Conservation (phyloP, 2,797 vertebrate species). For the Gymnothorax javanicus region DNA sequence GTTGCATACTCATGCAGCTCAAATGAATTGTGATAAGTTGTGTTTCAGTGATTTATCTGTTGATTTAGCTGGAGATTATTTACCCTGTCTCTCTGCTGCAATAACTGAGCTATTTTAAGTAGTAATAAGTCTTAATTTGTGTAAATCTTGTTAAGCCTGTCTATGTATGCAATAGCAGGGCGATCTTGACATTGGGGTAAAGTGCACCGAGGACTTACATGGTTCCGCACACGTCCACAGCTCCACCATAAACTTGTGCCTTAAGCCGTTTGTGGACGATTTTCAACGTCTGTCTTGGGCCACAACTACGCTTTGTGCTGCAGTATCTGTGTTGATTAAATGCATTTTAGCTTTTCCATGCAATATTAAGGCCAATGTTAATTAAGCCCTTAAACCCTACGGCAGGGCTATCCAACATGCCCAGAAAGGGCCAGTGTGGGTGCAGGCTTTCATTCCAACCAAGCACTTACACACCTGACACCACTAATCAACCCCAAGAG, state of each 20-base stretch:
- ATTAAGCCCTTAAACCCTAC: not conserved
- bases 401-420: too few relatives aligned
- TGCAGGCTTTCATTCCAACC: too few relatives aligned
- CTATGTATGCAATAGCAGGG: not conserved
- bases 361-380: not conserved
- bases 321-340: not conserved
- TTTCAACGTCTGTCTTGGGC: not conserved
- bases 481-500: too few relatives aligned
- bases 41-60: not conserved
- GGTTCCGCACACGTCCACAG: not conserved
- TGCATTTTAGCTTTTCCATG: not conserved
- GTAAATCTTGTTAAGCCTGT: not conserved
- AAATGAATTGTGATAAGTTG: not conserved
- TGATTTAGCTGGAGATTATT: not conserved
- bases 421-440: too few relatives aligned
- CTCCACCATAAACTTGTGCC: not conserved
- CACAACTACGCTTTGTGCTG: not conserved
- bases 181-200: not conserved
- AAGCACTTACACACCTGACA: too few relatives aligned
- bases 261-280: not conserved
- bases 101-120: not conserved
- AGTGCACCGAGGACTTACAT: not conserved
- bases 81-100: not conserved
- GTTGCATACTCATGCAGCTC: not conserved
- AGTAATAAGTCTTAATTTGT: not conserved